phyloP scores from a whole-genome alignment of 2,113 vertebrate species.

The Oreochromis spilurus region DNA sequence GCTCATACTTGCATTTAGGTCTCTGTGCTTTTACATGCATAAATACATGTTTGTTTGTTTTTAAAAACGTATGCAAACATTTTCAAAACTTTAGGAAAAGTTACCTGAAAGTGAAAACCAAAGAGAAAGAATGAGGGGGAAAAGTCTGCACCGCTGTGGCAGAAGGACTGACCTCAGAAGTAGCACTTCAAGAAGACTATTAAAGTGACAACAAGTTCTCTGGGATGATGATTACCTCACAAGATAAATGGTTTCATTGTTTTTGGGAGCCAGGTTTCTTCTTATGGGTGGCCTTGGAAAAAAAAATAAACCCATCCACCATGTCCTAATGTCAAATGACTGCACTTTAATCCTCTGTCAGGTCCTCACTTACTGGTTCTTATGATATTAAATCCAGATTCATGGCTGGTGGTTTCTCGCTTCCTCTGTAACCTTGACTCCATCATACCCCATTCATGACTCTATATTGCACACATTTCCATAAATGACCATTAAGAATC shows the following conservation, averaged over 20 bases:
- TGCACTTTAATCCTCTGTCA: slow-evolving; percentile 20
- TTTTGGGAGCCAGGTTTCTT: slow-evolving; percentile 1
- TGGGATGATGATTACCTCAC: background rate
- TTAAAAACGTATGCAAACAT: background rate
- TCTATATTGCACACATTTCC: slow-evolving; percentile 60
- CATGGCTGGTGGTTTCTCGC: slow-evolving; percentile 11
- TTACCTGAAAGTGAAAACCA: background rate
- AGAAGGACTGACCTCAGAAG: background rate
- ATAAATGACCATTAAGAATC: slow-evolving; percentile 69
- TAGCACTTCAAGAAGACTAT: background rate
- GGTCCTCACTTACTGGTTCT: slow-evolving; percentile 29
- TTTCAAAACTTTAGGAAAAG: background rate
- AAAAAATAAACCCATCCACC: slow-evolving; percentile 17
- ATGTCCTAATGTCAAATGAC: slow-evolving; percentile 3
- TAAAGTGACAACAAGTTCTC: slow-evolving; percentile 3
- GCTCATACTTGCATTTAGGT: background rate
- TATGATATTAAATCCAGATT: slow-evolving; percentile 61
- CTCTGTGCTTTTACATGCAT: background rate
- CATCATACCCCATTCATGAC: slow-evolving; percentile 39
- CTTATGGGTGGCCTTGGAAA: slow-evolving; percentile 22
- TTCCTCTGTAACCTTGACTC: slow-evolving; percentile 61
- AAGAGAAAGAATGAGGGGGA: background rate
- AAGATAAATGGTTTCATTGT: slow-evolving; percentile 45
- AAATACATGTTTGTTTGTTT: background rate
- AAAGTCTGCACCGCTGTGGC: background rate